Percentiles rank a stretch among this genome's conserved stretches.
Conservation (phyloP, 2,797 vertebrate species). For the Chelon labrosus region DNA sequence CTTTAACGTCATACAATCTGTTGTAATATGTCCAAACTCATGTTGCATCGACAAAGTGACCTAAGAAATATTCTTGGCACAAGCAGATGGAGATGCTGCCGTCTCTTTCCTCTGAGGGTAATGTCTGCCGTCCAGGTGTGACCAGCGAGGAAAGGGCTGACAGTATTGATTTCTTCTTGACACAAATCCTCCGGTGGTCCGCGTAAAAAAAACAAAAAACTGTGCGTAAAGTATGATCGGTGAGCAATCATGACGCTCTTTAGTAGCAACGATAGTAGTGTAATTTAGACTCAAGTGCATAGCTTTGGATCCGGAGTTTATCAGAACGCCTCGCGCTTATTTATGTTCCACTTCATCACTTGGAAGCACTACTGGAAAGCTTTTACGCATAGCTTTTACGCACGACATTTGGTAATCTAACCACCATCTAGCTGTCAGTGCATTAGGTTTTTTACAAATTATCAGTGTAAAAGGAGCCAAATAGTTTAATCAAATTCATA, state of each 20-base stretch:
- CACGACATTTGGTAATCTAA: conserved; percentile 5
- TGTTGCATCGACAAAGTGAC: background rate
- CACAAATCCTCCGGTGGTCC: conserved; percentile 65
- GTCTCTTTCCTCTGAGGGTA: conserved; percentile 5
- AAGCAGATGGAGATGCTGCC: background rate
- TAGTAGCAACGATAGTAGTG: conserved; percentile 35
- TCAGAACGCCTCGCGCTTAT: background rate
- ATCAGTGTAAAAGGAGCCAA: background rate
- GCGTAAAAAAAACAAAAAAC: conserved; percentile 51
- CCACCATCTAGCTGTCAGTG: background rate
- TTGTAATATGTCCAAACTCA: background rate
- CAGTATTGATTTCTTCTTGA: conserved; percentile 4
- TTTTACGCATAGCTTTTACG: conserved; percentile 61
- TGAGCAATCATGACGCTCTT: conserved; percentile 30
- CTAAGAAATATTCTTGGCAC: background rate
- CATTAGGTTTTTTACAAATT: conserved; percentile 13
- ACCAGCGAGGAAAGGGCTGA: conserved; percentile 27
- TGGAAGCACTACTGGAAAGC: conserved; percentile 21
- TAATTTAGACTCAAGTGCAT: background rate
- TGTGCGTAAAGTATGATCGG: conserved; percentile 47
- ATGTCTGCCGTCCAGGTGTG: conserved; percentile 55
- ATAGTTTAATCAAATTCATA: background rate
- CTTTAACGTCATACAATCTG: background rate
- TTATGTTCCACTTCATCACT: conserved; percentile 9
- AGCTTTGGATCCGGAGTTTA: conserved; percentile 19